A percentile compares a stretch with the other conserved stretches of the same genome.
Conservation (phyloP, 2,113 vertebrate genomes). For the Mesembrinibis cayennensis region DNA sequence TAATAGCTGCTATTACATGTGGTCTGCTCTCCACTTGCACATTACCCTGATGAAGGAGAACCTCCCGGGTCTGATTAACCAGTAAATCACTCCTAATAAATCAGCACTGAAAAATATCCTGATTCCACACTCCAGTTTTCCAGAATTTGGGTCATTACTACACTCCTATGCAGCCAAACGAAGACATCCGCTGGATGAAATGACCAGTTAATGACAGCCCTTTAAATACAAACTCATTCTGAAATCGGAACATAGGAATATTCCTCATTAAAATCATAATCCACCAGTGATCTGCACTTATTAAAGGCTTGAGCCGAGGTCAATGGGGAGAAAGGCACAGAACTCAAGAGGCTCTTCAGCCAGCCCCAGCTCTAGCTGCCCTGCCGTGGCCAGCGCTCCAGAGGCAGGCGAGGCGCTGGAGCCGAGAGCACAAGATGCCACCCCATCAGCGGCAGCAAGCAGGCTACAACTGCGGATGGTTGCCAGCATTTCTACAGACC, state of each 20-base stretch:
- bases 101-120: not conserved
- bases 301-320: not conserved
- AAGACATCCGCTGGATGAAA: not conserved
- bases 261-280: not conserved
- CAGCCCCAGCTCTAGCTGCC: not conserved
- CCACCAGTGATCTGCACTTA: not conserved
- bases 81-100: not conserved
- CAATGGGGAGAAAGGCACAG: not conserved
- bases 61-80: not conserved
- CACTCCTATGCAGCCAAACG: not conserved
- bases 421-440: not conserved
- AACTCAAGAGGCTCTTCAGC: not conserved
- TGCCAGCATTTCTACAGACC: not conserved
- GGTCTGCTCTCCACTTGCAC: not conserved
- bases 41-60: not conserved
- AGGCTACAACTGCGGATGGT: fast-evolving
- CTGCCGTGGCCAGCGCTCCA: fast-evolving
- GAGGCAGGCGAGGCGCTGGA: not conserved
- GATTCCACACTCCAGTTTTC: not conserved
- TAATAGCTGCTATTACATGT: not conserved
- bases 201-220: not conserved
- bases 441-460: fast-evolving
- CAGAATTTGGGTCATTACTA: not conserved
- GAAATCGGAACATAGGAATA: not conserved
- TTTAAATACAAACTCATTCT: not conserved